Conservation (phyloP, 1,140 invertebrate species). For the Drosophila repleta region DNA sequence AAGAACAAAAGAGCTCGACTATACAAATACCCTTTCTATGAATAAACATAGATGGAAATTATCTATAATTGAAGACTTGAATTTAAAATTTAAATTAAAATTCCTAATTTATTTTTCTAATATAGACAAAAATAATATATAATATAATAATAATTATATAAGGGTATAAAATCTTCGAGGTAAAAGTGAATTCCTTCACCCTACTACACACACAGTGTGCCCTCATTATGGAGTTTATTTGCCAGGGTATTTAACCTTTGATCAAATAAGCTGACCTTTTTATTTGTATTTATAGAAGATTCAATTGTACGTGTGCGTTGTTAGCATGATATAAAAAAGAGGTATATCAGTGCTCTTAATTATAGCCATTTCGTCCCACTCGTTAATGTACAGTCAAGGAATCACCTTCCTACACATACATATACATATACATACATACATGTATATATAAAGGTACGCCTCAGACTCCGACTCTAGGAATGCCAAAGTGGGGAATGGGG, state of each 20-base stretch:
- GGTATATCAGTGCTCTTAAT: not conserved
- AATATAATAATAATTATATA: too few species aligned
- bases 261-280: constrained; percentile 4
- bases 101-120: too few species aligned
- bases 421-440: not conserved
- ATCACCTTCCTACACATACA: not conserved
- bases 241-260: not conserved
- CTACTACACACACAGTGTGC: too few species aligned
- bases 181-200: too few species aligned
- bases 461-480: not conserved
- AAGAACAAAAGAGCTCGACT: not conserved
- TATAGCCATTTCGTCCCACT: not conserved
- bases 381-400: not conserved
- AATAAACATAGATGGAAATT: too few species aligned
- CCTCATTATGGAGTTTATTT: not conserved
- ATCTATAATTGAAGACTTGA: too few species aligned
- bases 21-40: too few species aligned
- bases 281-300: not conserved
- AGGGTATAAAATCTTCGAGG: too few species aligned
- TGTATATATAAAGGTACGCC: not conserved
- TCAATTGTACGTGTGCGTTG: not conserved
- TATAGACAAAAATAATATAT: too few species aligned
- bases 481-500: not conserved
- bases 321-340: not conserved
- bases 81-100: too few species aligned